Percentiles rank a stretch among this genome's conserved stretches.
Evolutionary conservation across 2,797 vertebrate species (phyloP).

Genomic region (Lycodopsis pacificus): DNA sequence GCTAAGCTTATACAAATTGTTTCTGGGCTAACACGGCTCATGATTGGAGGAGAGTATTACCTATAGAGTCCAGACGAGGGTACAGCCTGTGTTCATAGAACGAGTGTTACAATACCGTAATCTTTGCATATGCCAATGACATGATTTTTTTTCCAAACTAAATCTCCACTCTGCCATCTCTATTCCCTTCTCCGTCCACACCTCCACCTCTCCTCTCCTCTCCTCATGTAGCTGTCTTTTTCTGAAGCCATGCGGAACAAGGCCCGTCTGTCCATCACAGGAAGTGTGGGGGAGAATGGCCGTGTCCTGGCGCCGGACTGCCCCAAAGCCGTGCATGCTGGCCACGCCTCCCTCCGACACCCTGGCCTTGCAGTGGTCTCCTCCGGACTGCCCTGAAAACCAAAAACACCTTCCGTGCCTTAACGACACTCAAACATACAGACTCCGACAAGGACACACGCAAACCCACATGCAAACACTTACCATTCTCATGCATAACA

Average conservation of each 20-base stretch:
- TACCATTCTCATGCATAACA: constrained; percentile 30
- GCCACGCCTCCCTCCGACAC: constrained; percentile 93
- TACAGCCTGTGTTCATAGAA: background rate
- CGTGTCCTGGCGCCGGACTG: constrained; percentile 96
- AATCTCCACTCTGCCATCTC: constrained; percentile 48
- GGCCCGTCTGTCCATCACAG: constrained; percentile 98
- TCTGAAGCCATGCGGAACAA: constrained; percentile 99
- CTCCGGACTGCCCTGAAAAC: constrained; percentile 99
- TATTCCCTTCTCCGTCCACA: constrained; percentile 56
- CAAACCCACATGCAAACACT: constrained; percentile 32
- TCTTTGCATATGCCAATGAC: background rate
- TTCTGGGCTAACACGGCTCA: background rate
- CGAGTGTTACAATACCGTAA: no score
- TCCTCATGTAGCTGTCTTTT: constrained; percentile 91
- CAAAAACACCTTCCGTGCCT: constrained; percentile 99
- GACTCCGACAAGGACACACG: constrained; percentile 60
- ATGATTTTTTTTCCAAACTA: constrained; percentile 31
- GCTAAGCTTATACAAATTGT: background rate
- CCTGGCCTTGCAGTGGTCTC: constrained; percentile 97
- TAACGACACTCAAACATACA: constrained; percentile 79
- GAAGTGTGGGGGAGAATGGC: constrained; percentile 96
- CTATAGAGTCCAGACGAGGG: background rate
- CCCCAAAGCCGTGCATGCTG: constrained; percentile 94
- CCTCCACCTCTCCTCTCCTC: constrained; percentile 47
- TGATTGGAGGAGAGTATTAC: background rate